Evolutionary conservation across 2,888 invertebrate genomes (phyloP).

Genomic region (Campopleginae sp.): DNA sequence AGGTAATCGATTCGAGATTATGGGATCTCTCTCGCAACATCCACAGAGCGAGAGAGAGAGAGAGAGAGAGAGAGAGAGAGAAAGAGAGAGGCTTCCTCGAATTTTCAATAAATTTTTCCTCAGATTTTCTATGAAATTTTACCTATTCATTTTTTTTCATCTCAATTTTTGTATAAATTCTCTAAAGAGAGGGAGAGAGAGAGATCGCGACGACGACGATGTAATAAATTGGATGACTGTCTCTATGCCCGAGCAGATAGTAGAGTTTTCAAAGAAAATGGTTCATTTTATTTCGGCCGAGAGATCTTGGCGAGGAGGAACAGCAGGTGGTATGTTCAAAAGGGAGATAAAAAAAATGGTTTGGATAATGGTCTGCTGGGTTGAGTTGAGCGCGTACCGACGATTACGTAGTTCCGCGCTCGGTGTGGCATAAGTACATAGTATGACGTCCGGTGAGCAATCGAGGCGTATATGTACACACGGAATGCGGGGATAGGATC

Average conservation of each 20-base stretch:
- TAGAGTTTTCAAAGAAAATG: constrained; percentile 22
- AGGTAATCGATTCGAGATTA: constrained; percentile 69
- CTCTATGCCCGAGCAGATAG: constrained; percentile 39
- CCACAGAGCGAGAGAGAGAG: constrained; percentile 31
- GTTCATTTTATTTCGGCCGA: background rate
- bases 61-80: background rate
- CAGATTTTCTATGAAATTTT: too few species aligned
- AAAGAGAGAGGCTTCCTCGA: too few species aligned
- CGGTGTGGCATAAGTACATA: constrained; percentile 62
- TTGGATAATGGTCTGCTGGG: constrained; percentile 32
- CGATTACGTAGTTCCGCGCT: constrained; percentile 61
- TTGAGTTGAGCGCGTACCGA: constrained; percentile 51
- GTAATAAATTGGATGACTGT: constrained; percentile 53
- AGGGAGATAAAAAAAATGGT: constrained; percentile 19
- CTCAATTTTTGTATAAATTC: too few species aligned
- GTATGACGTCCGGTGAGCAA: constrained; percentile 60
- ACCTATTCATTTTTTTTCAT: too few species aligned
- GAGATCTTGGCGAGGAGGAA: background rate
- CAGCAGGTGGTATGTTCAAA: constrained; percentile 40
- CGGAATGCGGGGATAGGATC: constrained; percentile 16
- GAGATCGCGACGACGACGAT: too few species aligned
- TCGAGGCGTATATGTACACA: constrained; percentile 15
- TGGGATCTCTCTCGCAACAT: constrained; percentile 60
- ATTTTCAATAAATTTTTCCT: too few species aligned
- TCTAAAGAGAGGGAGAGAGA: background rate